Percentiles rank a stretch among this genome's conserved stretches.
These are phyloP conservation scores for Phorcus lineatus DNA, from an alignment of 2,888 invertebrate species.

Conservation along the genomic window DNA sequence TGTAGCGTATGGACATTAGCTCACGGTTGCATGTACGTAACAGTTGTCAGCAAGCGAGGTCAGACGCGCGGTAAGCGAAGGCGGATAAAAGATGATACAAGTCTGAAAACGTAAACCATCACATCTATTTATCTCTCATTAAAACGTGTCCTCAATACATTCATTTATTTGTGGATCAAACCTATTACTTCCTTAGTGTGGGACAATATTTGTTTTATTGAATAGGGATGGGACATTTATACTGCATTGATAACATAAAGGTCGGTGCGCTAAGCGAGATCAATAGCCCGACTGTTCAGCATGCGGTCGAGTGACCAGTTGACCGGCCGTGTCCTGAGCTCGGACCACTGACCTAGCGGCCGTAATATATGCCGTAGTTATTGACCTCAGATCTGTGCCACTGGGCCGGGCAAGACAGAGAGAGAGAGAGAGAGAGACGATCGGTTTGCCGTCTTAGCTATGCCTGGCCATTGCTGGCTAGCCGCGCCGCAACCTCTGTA, in stretches of 20 bases:
- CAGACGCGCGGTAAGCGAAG: neutral
- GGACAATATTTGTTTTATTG: too few relatives aligned
- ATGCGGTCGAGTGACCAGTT: conserved; percentile 8
- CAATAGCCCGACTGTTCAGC: neutral
- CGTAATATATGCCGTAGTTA: conserved; percentile 26
- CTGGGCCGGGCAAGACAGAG: conserved; percentile 2
- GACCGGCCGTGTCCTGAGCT: conserved; percentile 18
- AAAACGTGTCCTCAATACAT: too few relatives aligned
- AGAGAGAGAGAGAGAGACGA: too few relatives aligned
- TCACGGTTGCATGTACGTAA: conserved; percentile 38
- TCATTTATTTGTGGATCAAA: too few relatives aligned
- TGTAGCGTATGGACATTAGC: conserved; percentile 37
- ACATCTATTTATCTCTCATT: too few relatives aligned
- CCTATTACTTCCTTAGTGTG: too few relatives aligned
- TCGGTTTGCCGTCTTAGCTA: neutral
- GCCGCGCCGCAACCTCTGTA: too few relatives aligned
- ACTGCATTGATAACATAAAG: too few relatives aligned
- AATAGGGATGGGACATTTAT: too few relatives aligned
- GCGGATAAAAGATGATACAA: neutral
- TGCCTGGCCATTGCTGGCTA: neutral
- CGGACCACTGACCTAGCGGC: conserved; percentile 24
- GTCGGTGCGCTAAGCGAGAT: neutral
- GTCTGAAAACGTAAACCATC: neutral
- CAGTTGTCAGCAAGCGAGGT: conserved; percentile 32
- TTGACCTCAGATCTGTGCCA: conserved; percentile 19